Percentiles rank a stretch among this genome's conserved stretches.
Evolutionary conservation across 35 echinoderm and acorn worm genomes (phyloP).

Genomic region (Chiridota heheva): DNA sequence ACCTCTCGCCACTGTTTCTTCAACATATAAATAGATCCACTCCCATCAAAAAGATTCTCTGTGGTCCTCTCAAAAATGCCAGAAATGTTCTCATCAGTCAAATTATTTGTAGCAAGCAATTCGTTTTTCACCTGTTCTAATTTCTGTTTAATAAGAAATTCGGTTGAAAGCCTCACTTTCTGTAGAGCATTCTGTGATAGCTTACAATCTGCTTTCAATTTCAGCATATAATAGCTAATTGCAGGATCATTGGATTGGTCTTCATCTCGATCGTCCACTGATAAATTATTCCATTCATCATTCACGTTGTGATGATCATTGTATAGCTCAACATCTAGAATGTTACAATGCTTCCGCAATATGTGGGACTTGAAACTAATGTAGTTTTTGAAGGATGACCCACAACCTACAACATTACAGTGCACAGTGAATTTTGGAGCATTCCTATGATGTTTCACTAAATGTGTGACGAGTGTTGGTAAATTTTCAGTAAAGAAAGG

Average conservation of each 20-base stretch:
- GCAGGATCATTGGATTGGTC: not conserved
- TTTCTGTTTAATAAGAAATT: conserved; percentile 6
- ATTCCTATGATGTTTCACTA: conserved; percentile 26
- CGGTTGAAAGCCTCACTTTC: not conserved
- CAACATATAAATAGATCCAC: too few relatives aligned
- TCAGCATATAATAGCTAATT: not conserved
- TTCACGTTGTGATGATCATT: not conserved
- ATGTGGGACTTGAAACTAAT: conserved; percentile 14
- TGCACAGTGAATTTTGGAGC: conserved; percentile 19
- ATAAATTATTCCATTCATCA: not conserved
- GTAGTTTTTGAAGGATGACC: conserved; percentile 13
- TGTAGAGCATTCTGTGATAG: conserved; percentile 12
- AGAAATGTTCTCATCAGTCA: not conserved
- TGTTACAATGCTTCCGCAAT: not conserved
- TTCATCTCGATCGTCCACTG: not conserved
- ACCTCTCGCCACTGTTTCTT: not conserved
- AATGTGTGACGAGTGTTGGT: not conserved
- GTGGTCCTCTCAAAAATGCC: conserved; percentile 17
- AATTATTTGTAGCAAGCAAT: not conserved
- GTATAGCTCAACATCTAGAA: not conserved
- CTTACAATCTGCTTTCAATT: conserved; percentile 1
- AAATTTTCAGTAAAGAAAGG: conserved; percentile 5
- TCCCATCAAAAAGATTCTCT: too few relatives aligned
- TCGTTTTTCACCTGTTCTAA: not conserved
- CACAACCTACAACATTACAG: conserved; percentile 26